These are phyloP conservation scores for Amphipoea oculea DNA, from an alignment of 2,888 invertebrate genomes.

Conservation along the genomic window DNA sequence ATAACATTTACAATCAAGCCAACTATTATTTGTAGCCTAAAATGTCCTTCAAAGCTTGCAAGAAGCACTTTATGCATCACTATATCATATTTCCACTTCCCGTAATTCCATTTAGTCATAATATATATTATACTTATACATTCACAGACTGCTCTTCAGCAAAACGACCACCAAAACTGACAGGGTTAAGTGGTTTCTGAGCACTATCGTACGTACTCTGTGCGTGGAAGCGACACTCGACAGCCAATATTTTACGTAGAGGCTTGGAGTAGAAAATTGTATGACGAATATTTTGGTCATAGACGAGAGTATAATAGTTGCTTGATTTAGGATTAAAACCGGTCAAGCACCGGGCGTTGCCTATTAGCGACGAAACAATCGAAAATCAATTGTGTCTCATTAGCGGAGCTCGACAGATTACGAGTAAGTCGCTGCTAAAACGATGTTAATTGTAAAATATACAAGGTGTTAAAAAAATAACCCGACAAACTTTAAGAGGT, in stretches of 20 bases:
- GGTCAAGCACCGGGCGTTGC: no score
- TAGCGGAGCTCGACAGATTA: no score
- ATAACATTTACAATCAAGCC: not conserved
- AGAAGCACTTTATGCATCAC: constrained; percentile 2
- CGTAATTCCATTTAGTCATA: constrained; percentile 34
- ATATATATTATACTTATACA: constrained; percentile 10
- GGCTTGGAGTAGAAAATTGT: constrained; percentile 1
- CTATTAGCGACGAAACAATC: no score
- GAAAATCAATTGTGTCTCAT: no score
- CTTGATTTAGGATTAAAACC: not conserved
- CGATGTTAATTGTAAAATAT: not conserved
- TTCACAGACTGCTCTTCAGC: constrained; percentile 38
- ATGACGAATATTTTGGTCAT: constrained; percentile 14
- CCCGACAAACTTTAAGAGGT: no score
- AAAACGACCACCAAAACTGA: constrained; percentile 42
- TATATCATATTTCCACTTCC: constrained; percentile 12
- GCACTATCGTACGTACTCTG: constrained; percentile 44
- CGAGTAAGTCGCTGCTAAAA: not conserved
- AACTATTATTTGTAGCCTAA: not conserved
- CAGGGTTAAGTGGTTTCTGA: constrained; percentile 50
- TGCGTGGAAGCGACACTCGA: constrained; percentile 31
- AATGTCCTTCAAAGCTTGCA: not conserved
- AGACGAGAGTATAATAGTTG: not conserved
- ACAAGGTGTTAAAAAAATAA: no score
- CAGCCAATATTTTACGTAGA: constrained; percentile 38